Percentiles rank a stretch among this genome's conserved stretches.
These are phyloP conservation scores for Sarcophaga carnaria DNA, from an alignment of 2,888 invertebrate species.

Conservation along the genomic window DNA sequence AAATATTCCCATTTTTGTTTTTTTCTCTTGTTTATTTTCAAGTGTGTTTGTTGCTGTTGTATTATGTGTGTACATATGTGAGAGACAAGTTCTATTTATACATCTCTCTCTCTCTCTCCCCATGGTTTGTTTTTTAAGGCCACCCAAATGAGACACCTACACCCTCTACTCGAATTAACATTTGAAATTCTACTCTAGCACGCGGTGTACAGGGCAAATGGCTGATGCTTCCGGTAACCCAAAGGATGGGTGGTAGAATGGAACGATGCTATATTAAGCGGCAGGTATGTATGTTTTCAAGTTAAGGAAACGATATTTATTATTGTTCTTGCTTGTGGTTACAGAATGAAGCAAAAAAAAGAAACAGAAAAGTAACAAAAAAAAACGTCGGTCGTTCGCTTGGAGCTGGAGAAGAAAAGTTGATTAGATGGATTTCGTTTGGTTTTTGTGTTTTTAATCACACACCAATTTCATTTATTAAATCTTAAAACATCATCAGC, in stretches of 20 bases:
- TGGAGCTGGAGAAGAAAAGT: constrained; percentile 76
- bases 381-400: constrained; percentile 26
- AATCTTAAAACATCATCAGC: constrained; percentile 79
- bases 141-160: constrained; percentile 66
- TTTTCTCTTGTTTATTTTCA: constrained; percentile 9
- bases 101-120: too few relatives aligned
- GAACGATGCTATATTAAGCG: not conserved
- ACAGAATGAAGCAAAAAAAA: constrained; percentile 1
- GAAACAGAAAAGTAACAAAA: not conserved
- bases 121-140: constrained; percentile 35
- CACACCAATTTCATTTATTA: constrained; percentile 82
- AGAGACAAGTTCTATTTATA: too few relatives aligned
- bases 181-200: constrained; percentile 61
- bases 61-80: not conserved
- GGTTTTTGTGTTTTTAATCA: constrained; percentile 82
- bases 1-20: constrained; percentile 16
- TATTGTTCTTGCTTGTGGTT: not conserved
- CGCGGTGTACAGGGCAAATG: constrained; percentile 69
- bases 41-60: not conserved
- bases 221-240: constrained; percentile 70
- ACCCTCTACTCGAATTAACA: constrained; percentile 59
- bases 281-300: constrained; percentile 10
- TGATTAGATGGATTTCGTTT: constrained; percentile 82
- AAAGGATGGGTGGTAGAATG: constrained; percentile 66
- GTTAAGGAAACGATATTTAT: constrained; percentile 6